A percentile compares a stretch with the other conserved stretches of the same genome.
phyloP scores from a whole-genome alignment of 2,113 vertebrate genomes.

The Hemicordylus capensis region DNA sequence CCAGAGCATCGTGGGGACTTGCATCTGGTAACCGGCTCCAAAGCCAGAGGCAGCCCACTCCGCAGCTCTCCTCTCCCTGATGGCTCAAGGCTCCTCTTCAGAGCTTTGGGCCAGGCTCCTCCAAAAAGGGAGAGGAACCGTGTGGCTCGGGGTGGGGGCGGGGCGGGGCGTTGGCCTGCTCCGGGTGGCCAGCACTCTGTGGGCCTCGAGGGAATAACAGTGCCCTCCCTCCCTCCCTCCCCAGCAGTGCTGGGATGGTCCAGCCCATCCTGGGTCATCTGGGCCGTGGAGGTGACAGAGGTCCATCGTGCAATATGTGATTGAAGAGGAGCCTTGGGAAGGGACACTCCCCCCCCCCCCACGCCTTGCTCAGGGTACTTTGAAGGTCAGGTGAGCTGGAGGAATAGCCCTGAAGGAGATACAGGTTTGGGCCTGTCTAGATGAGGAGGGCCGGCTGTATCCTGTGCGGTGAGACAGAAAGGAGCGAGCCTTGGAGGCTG shows the following conservation, averaged over 20 bases:
- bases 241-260: too few species aligned
- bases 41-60: too few species aligned
- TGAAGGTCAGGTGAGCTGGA: too few species aligned
- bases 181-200: too few species aligned
- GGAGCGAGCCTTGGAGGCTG: background rate
- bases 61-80: too few species aligned
- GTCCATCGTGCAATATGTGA: background rate
- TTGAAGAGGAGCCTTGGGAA: background rate
- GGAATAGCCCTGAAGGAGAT: background rate
- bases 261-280: background rate
- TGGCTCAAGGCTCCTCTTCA: too few species aligned
- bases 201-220: background rate
- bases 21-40: too few species aligned
- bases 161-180: too few species aligned
- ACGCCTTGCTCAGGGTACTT: too few species aligned
- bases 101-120: too few species aligned
- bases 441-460: background rate
- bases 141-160: too few species aligned
- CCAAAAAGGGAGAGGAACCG: too few species aligned
- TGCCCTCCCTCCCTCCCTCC: background rate
- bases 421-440: background rate
- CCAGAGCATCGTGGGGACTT: background rate
- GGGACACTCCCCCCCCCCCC: background rate
- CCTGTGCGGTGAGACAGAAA: background rate
- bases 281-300: background rate